A percentile compares a stretch with the other conserved stretches of the same genome.
phyloP scores from a whole-genome alignment of 2,113 vertebrate species.

The Eretmochelys imbricata region DNA sequence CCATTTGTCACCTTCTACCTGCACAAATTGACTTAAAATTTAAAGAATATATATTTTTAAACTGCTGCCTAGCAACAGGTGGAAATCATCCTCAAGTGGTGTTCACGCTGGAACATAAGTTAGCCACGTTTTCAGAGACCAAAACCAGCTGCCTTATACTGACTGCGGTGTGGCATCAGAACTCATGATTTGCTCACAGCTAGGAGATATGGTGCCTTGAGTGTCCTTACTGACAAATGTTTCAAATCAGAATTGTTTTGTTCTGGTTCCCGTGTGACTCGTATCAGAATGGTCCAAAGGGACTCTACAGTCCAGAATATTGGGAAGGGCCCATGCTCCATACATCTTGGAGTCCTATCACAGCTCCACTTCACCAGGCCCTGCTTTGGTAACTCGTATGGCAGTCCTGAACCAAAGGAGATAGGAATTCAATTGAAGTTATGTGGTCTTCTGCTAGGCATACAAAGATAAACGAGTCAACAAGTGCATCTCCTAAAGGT shows the following conservation, averaged over 20 bases:
- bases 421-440: neutral
- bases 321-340: neutral
- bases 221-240: rapidly evolving
- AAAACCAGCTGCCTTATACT: neutral
- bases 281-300: neutral
- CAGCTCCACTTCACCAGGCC: neutral
- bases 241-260: neutral
- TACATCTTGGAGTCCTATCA: neutral
- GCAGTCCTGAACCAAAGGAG: neutral
- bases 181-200: neutral
- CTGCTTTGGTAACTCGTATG: neutral
- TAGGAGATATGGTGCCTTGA: rapidly evolving
- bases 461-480: neutral
- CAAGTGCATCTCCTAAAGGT: rapidly evolving
- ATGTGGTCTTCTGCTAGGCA: neutral
- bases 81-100: neutral
- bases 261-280: neutral
- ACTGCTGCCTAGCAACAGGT: neutral
- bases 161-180: neutral
- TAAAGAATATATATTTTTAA: neutral
- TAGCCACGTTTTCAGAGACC: neutral
- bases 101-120: neutral
- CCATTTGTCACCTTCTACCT: neutral
- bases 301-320: neutral
- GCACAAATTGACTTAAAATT: neutral